These are phyloP conservation scores for Agapetus fuscipes DNA, from an alignment of 2,888 invertebrate species.

Conservation along the genomic window DNA sequence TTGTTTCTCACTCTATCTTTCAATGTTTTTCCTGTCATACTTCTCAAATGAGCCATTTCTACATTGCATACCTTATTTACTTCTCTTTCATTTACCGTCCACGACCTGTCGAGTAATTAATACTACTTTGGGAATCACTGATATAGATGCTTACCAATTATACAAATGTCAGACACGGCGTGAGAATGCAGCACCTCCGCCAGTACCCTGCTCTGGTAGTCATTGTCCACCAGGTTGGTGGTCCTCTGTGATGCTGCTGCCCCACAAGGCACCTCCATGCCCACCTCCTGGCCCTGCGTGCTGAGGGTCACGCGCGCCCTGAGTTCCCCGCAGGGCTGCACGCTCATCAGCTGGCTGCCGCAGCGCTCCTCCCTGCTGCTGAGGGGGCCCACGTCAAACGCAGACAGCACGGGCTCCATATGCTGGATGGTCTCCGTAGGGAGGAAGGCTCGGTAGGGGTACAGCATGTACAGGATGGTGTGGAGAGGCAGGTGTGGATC, in stretches of 20 bases:
- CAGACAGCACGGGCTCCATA: constrained; percentile 59
- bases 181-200: constrained; percentile 71
- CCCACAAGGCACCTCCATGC: constrained; percentile 37
- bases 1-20: too few species aligned
- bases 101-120: too few species aligned
- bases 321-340: constrained; percentile 24
- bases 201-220: constrained; percentile 69
- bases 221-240: constrained; percentile 50
- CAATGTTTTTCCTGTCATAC: too few species aligned
- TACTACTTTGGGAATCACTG: too few species aligned
- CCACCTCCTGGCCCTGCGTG: constrained; percentile 33
- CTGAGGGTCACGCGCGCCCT: constrained; percentile 36
- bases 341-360: constrained; percentile 4
- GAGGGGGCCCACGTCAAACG: constrained; percentile 42
- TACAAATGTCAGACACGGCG: constrained; percentile 73
- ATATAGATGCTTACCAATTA: constrained; percentile 65
- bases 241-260: constrained; percentile 25
- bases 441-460: constrained; percentile 75
- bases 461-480: constrained; percentile 64
- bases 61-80: too few species aligned
- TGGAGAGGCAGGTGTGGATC: constrained; percentile 57
- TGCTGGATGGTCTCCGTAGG: constrained; percentile 65
- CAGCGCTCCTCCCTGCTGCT: constrained; percentile 5
- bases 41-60: too few species aligned
- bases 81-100: too few species aligned